Evolutionary conservation across 2,888 invertebrate genomes (phyloP), one percentile per base, ranked within the genome.

Genomic region (Macaria liturata): DNA sequence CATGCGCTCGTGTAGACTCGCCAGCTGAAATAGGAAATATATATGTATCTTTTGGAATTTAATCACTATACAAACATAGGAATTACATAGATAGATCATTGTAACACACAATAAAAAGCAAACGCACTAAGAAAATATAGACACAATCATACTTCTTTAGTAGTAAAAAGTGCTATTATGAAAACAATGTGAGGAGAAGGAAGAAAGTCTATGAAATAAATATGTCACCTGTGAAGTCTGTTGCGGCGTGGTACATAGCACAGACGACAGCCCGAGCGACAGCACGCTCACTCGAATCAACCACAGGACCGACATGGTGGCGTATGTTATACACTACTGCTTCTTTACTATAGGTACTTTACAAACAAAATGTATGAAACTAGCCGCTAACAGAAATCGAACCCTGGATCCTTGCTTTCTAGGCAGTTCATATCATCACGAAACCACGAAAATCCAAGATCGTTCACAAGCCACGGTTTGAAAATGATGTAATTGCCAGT

Each of bases 1-100:
- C 86, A 91, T 87, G 57, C 90, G 76, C 43, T 91, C 90, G 52
- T 86, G 82, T 1, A 91, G 76, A 3, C 83, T 75, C 42, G 84
- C 77, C 74, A 91, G 75, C 90, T 90, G 75, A 80, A 80, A 20
- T 20, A 20, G 20, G 20, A 20, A 20, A 2, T 20, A 20, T 20
- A 20, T 20, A 2, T 20, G n/a, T n/a, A n/a, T n/a, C n/a, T 2
- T 20, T 20, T 20, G 20, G 20, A 20, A 20, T 20, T 20, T 20
- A 20, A 20, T n/a, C 20, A 20, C 20, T 20, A 9, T 40, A 42
- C 8, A 3, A 42, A 8, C 9, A 42, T 42, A n/a, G 3, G 39
- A 39, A 37, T 37, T 37, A 37, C 34, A 42, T 3, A 42, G 40
- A 4, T 4, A n/a, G 42, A 42, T 39, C 39, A 39, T 5, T 39